Percentiles rank a stretch among this genome's conserved stretches.
These are phyloP conservation scores for Drosophila mercatorum DNA, from an alignment of 2,888 invertebrate genomes.

Conservation along the genomic window DNA sequence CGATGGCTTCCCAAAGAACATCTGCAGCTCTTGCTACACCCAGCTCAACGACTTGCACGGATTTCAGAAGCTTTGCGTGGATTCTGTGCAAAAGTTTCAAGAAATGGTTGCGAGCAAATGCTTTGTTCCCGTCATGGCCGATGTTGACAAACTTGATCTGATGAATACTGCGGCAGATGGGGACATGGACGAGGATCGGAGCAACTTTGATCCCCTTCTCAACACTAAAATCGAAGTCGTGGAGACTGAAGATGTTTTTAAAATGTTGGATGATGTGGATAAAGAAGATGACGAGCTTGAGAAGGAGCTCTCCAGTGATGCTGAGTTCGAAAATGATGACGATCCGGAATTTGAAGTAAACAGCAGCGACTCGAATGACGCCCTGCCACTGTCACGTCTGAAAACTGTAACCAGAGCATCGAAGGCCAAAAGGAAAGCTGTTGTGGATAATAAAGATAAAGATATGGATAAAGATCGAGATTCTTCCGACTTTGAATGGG, in stretches of 20 bases:
- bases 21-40: constrained; percentile 73
- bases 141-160: constrained; percentile 62
- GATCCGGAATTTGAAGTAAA: constrained; percentile 62
- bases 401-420: constrained; percentile 18
- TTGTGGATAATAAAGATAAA: constrained; percentile 23
- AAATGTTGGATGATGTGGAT: constrained; percentile 76
- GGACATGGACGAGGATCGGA: constrained; percentile 72
- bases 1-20: constrained; percentile 81
- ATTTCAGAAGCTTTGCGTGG: constrained; percentile 79
- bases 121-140: constrained; percentile 37
- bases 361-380: constrained; percentile 70
- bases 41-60: constrained; percentile 77
- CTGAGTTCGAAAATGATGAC: constrained; percentile 52
- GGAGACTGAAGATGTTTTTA: constrained; percentile 78
- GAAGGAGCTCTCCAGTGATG: constrained; percentile 6
- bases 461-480: constrained; percentile 19
- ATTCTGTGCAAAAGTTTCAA: constrained; percentile 78
- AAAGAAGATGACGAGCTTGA: constrained; percentile 32
- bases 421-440: constrained; percentile 30
- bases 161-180: constrained; percentile 45
- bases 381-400: constrained; percentile 70
- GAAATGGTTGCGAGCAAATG: constrained; percentile 63
- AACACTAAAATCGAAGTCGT: constrained; percentile 72
- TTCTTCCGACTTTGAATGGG: constrained; percentile 51
- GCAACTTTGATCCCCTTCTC: constrained; percentile 50